Evolutionary conservation across 2,797 vertebrate species (phyloP), one percentile per base, ranked within the genome.

Genomic region (Anguilla pacifica): DNA sequence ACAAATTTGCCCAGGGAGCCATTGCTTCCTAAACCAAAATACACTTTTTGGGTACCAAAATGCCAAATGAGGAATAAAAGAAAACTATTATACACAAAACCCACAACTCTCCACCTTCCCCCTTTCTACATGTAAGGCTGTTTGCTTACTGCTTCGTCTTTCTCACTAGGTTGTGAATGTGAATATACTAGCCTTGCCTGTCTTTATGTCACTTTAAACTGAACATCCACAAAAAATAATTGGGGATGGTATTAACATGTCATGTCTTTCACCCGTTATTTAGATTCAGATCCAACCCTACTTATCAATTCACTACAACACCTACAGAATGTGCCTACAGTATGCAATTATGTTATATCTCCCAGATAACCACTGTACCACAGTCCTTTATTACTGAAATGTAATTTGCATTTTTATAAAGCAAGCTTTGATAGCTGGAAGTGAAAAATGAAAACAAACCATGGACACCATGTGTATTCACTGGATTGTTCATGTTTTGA

Each of bases 201-300:
- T 70, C 64, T 28, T 70, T 70, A 28, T 28, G n/a, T 28, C n/a
- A 70, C 64, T 70, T 70, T 70, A 19, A 70, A 70, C 64, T 70
- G n/a, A 70, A 70, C 64, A 9, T 70, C 64, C 64, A 70, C n/a
- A 70, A 70, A 59, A 59, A 59, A 59, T 59, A 70, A 70, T 70
- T 70, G 64, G 25, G n/a, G 10, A 77, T 39, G 72, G 15, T 17
- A 77, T 77, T 77, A 77, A 35, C 64, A 39, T 15, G 35, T 39
- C 31, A 77, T 17, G 31, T 77, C 72, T 77, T 39, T 77, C 28
- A 77, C 39, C 11, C 10, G 15, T 39, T 77, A 77, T 77, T 77
- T 19, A 77, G 31, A 77, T 77, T 77, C 35, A 35, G 72, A 77
- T 6, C 72, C 72, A 77, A 19, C 15, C 31, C 28, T 77, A 39